Evolutionary conservation across 2,888 invertebrate species (phyloP), one percentile per base, ranked within the genome.

Genomic region (Lucinisca nassula): DNA sequence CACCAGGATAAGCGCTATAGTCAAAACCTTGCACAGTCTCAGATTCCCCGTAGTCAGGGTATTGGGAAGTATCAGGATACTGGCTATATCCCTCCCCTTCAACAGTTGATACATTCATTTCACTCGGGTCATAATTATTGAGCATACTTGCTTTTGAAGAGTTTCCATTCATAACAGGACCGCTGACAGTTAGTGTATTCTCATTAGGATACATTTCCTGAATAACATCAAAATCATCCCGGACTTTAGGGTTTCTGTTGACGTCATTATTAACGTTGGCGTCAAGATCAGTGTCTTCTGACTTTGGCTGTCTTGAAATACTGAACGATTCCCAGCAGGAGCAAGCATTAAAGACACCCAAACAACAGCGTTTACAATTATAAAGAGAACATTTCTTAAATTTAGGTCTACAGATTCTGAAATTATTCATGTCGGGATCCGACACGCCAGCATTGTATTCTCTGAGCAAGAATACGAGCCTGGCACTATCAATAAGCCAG

Each of bases 181-280:
- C 75, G 1, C n/a, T 17, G 21, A 38, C 67, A 21, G 73, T 67
- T 27, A 45, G 27, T 67, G 30, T 30, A 27, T 78, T 78, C 35
- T 90, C 87, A 72, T 90, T 73, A 1, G 90, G 87, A 58, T 89
- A 89, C 89, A 89, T 89, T 75, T 90, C 90, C 45, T 85, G 85
- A 27, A 90, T 90, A n/a, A 87, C 87, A 10, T 87, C 87, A 83
- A 90, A 90, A 38, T 90, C 90, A 49, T 90, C 90, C 45, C 55
- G 81, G 0, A 75, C 80, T 12, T 77, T 80, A 32, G 80, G 67
- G 14, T 84, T 78, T 38, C 70, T 58, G 37, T 77, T 80, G 14
- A 27, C 45, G 17, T 49, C 80, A 35, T 67, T 67, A n/a, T 72
- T 49, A 10, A 37, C 73, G 4, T 79, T 79, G 17, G 30, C 55